Percentiles rank a stretch among this genome's conserved stretches.
Evolutionary conservation across 2,888 invertebrate species (phyloP).

Genomic region (Drosophila anomalata): DNA sequence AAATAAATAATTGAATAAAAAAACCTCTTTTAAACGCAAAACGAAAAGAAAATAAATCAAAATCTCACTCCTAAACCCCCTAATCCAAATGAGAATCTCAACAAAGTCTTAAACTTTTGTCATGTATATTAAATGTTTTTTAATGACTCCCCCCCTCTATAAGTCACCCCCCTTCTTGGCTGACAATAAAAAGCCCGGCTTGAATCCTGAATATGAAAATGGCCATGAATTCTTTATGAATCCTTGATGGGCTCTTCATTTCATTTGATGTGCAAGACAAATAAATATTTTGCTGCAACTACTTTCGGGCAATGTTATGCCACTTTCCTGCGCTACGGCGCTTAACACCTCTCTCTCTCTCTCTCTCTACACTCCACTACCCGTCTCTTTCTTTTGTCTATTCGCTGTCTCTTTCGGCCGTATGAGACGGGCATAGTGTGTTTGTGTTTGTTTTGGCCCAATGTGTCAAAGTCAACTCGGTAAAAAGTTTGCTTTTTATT

Average conservation of each 20-base stretch:
- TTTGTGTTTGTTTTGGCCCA: constrained; percentile 69
- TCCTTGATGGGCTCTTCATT: constrained; percentile 6
- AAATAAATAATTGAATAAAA: no score
- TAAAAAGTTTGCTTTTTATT: constrained; percentile 75
- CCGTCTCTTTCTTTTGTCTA: not conserved
- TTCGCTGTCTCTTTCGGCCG: not conserved
- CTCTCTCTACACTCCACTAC: not conserved
- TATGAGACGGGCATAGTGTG: not conserved
- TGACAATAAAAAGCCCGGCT: constrained; percentile 1
- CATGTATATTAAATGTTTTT: not conserved
- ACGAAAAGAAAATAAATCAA: no score
- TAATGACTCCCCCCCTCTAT: not conserved
- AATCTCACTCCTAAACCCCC: no score
- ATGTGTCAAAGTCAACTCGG: constrained; percentile 77
- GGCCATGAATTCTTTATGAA: constrained; percentile 1
- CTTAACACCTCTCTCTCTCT: constrained; percentile 3
- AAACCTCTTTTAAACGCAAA: no score
- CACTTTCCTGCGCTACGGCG: constrained; percentile 54
- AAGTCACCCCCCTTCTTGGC: not conserved
- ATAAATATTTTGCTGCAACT: constrained; percentile 49
- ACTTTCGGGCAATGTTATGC: constrained; percentile 38
- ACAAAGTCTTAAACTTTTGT: no score
- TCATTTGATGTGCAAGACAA: constrained; percentile 33
- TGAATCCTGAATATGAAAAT: constrained; percentile 20
- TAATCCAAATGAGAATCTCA: no score